Percentiles rank a stretch among this genome's conserved stretches.
Conservation (phyloP, 2,888 invertebrate genomes). For the Oxyscelio sp. region DNA sequence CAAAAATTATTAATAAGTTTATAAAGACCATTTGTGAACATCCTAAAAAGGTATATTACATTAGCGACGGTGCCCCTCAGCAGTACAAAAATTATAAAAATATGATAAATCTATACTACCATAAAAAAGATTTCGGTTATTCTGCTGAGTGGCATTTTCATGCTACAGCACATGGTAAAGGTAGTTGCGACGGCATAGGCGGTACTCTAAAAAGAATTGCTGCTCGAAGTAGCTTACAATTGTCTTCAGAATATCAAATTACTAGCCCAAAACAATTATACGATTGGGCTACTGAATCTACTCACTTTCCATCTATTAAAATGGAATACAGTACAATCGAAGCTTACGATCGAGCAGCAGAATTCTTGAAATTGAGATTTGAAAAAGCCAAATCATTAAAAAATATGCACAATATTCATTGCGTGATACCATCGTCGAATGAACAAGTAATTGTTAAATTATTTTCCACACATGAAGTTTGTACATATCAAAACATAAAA, state of each 20-base stretch:
- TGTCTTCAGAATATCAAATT: background rate
- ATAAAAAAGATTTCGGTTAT: conserved; percentile 32
- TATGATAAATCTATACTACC: conserved; percentile 27
- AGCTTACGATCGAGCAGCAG: background rate
- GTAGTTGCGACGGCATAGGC: conserved; percentile 39
- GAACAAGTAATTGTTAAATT: too few species aligned
- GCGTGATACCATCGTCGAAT: too few species aligned
- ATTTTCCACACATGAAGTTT: too few species aligned
- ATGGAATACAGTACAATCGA: background rate
- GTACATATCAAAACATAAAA: too few species aligned
- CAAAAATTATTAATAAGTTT: conserved; percentile 28
- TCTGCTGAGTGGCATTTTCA: conserved; percentile 34
- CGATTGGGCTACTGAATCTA: background rate
- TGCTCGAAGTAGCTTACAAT: background rate
- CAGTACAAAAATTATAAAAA: conserved; percentile 60
- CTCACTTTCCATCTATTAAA: background rate
- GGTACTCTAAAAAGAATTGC: conserved; percentile 7
- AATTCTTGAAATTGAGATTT: background rate
- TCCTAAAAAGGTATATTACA: conserved; percentile 36
- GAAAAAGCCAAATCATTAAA: background rate
- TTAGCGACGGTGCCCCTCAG: conserved; percentile 48
- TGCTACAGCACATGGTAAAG: conserved; percentile 43
- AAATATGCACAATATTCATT: too few species aligned
- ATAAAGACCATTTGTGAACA: conserved; percentile 3
- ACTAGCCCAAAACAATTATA: background rate